These are phyloP conservation scores for Oxycera nigricornis DNA, from an alignment of 2,888 invertebrate species.

Conservation along the genomic window DNA sequence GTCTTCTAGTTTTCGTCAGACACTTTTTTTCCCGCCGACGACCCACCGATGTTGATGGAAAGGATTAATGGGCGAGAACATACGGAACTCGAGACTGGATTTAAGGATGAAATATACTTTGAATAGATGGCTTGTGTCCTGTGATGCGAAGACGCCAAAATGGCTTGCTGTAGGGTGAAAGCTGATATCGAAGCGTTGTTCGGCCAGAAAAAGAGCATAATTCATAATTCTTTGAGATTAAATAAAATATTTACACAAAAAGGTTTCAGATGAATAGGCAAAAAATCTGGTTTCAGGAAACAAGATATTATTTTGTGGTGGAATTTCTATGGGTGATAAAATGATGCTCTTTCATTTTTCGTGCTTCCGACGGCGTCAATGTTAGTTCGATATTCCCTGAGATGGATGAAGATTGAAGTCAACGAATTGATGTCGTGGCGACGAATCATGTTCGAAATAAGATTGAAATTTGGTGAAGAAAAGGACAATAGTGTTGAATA, in stretches of 20 bases:
- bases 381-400: no score
- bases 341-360: no score
- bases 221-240: neutral
- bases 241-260: neutral
- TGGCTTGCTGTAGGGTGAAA: neutral
- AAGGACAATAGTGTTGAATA: no score
- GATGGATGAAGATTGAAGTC: no score
- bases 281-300: no score
- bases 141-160: neutral
- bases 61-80: slow-evolving; percentile 4
- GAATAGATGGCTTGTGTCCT: neutral
- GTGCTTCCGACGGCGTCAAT: no score
- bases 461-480: no score
- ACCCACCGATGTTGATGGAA: neutral
- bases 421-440: no score
- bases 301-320: neutral
- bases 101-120: slow-evolving; percentile 10
- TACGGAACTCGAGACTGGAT: neutral
- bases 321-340: neutral
- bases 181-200: neutral
- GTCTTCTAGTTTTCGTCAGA: slow-evolving; percentile 7
- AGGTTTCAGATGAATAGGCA: neutral
- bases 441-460: no score
- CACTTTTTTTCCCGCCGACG: neutral
- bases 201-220: neutral